Percentiles rank a stretch among this genome's conserved stretches.
These are phyloP conservation scores for Hypsibius dujardini DNA, from an alignment of 1,140 invertebrate species.

Conservation along the genomic window DNA sequence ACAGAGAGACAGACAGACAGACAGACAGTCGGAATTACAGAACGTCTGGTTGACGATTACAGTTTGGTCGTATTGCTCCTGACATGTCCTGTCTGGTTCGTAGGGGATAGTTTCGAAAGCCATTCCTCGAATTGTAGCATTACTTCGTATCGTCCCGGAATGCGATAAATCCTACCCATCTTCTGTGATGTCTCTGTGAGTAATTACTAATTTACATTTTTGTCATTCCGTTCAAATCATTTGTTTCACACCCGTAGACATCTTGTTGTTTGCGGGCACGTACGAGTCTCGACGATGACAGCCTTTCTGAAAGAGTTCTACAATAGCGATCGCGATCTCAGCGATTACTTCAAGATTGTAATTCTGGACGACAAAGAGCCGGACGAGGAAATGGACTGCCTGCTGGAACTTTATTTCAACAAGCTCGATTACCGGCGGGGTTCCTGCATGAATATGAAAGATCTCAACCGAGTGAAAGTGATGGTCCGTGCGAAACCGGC, in stretches of 20 bases:
- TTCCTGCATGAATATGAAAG: slow-evolving; percentile 41
- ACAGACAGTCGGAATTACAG: too few relatives aligned
- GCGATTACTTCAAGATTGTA: slow-evolving; percentile 10
- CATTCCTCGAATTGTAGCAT: neutral
- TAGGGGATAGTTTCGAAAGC: slow-evolving; percentile 9
- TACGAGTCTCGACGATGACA: neutral
- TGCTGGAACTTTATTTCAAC: slow-evolving; percentile 42
- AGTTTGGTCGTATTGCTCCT: too few relatives aligned
- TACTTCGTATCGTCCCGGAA: neutral
- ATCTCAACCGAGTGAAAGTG: slow-evolving; percentile 40
- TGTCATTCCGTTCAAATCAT: neutral
- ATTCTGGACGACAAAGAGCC: slow-evolving; percentile 28
- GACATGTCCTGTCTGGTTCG: neutral
- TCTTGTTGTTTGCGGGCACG: neutral
- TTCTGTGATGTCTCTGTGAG: neutral
- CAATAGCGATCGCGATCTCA: slow-evolving; percentile 3
- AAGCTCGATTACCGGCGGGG: slow-evolving; percentile 44
- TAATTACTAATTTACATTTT: neutral
- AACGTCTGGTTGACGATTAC: too few relatives aligned
- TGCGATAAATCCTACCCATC: neutral
- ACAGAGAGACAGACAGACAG: too few relatives aligned
- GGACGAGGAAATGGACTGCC: slow-evolving; percentile 41
- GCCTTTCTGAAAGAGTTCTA: slow-evolving; percentile 13
- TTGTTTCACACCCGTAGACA: neutral
- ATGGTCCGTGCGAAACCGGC: slow-evolving; percentile 22